These are phyloP conservation scores for Psix sp. DNA, from an alignment of 1,140 invertebrate genomes.

Conservation along the genomic window DNA sequence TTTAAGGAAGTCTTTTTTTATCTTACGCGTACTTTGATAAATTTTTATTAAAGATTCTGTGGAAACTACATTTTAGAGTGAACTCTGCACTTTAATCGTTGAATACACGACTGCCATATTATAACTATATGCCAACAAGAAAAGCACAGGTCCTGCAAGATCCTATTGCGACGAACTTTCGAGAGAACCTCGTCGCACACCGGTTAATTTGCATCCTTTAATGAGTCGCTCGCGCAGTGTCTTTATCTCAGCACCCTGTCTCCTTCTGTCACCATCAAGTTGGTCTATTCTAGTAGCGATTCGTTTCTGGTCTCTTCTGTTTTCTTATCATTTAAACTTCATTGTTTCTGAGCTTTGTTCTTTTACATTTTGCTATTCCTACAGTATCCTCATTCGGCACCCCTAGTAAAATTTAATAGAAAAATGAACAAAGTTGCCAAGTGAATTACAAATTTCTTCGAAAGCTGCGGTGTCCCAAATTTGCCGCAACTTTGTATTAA, in stretches of 20 bases:
- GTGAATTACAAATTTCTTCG: too few species aligned
- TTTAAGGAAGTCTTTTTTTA: too few species aligned
- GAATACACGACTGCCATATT: constrained; percentile 58
- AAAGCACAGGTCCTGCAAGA: constrained; percentile 46
- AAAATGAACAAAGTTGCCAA: too few species aligned
- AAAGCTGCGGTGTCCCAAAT: too few species aligned
- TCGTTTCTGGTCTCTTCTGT: constrained; percentile 54
- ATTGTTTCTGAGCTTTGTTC: constrained; percentile 32
- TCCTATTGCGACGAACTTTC: constrained; percentile 63
- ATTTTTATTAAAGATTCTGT: too few species aligned
- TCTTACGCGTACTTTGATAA: too few species aligned
- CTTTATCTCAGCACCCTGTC: constrained; percentile 68
- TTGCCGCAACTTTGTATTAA: too few species aligned
- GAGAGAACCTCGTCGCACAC: constrained; percentile 59
- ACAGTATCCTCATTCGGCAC: too few species aligned
- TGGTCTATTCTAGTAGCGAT: constrained; percentile 22
- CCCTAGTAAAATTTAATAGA: too few species aligned
- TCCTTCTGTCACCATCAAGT: constrained; percentile 25
- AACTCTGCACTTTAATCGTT: too few species aligned
- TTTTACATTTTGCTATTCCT: constrained; percentile 16
- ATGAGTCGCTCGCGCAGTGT: constrained; percentile 72
- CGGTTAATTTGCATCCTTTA: constrained; percentile 76
- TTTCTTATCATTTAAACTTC: constrained; percentile 66
- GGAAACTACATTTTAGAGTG: too few species aligned
- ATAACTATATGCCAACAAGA: constrained; percentile 32